Evolutionary conservation across 2,888 invertebrate genomes (phyloP), one percentile per base, ranked within the genome.

Genomic region (Crossocerus cetratus): DNA sequence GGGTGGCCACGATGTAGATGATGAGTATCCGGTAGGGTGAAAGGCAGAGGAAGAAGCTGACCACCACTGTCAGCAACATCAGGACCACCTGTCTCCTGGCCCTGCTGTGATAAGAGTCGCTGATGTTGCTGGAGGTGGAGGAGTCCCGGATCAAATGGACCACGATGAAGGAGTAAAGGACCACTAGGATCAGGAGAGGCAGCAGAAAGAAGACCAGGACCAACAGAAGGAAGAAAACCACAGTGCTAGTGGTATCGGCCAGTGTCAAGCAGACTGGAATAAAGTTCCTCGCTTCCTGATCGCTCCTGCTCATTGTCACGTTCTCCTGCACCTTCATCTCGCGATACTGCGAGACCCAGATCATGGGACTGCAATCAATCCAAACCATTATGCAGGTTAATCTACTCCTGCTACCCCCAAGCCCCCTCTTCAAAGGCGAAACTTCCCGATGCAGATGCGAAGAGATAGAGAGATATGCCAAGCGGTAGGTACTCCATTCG

Each of bases 1-100:
- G 94, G 18, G 94, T 94, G 56, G 96, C 91, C 60, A 97, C 95
- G 63, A 96, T 94, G 94, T 96, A 97, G 54, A 97, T 88, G 14
- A 94, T 96, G 66, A 97, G 93, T 3, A 96, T 93, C 76, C 96
- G 93, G 87, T 97, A 96, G 0, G 98, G 98, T 90, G 97, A 93
- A 58, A 98, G 91, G 87, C 97, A 97, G 43, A 97, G 90, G 90
- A 98, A 98, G 89, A 97, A 98, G 84, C 96, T 95, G 64, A 97
- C 89, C 2, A 97, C 96, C 18, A 97, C 97, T 0, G 96, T 95
- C 56, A 96, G 95, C 70, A 97, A 91, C 97, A 97, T 97, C 68
- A 96, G 89, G 49, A 97, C 96, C 20, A 97, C 96, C 91, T 97
- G 96, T 83, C 93, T 93, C 80, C 96, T 92, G 0, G 96, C 96